phyloP scores from a whole-genome alignment of 1,140 invertebrate species.

The Heterodera schachtii region DNA sequence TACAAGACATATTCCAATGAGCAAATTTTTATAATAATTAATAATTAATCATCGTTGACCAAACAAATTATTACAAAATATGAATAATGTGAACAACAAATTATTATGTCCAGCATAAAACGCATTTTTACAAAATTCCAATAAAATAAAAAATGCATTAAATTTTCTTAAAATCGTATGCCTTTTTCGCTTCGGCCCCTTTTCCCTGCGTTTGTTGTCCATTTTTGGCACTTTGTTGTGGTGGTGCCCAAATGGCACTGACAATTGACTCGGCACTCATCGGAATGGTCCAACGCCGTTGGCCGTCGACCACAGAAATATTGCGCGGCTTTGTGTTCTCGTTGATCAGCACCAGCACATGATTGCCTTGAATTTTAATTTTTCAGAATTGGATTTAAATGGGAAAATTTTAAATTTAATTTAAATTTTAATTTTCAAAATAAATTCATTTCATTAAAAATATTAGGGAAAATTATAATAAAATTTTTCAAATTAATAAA shows the following conservation, averaged over 20 bases:
- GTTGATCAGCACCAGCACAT: constrained; percentile 16
- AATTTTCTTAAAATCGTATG: neutral
- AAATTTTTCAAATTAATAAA: too few species aligned
- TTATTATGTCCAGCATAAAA: too few species aligned
- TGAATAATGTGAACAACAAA: neutral
- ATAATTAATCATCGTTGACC: too few species aligned
- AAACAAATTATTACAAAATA: neutral
- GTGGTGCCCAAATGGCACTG: constrained; percentile 11
- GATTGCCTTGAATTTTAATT: neutral
- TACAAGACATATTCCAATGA: too few species aligned
- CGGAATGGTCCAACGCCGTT: constrained; percentile 22
- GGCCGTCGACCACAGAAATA: constrained; percentile 14
- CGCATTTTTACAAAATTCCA: neutral
- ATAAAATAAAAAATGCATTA: neutral
- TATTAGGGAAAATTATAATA: too few species aligned
- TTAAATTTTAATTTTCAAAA: too few species aligned
- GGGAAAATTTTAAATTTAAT: too few species aligned
- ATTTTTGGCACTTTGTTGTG: neutral
- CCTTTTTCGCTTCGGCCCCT: neutral
- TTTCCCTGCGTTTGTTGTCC: neutral
- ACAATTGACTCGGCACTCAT: constrained; percentile 1
- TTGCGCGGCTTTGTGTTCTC: neutral
- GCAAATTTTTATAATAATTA: too few species aligned
- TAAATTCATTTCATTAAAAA: too few species aligned
- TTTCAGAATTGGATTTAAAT: too few species aligned